Evolutionary conservation across 2,113 vertebrate genomes (phyloP).

Genomic region (Eudorcas thomsonii): DNA sequence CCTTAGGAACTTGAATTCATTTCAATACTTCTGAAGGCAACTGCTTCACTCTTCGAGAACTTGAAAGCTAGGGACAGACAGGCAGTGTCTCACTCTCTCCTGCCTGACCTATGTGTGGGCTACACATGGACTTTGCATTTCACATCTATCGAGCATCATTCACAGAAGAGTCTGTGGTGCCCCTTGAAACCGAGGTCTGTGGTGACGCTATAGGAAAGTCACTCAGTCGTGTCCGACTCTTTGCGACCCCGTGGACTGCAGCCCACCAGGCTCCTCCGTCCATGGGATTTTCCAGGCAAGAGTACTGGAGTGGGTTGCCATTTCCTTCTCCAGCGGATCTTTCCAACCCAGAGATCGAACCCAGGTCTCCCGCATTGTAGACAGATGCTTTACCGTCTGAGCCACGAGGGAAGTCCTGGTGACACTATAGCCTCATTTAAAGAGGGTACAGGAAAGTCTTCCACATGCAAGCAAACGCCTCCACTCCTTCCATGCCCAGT

Average conservation of each 20-base stretch:
- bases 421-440: not conserved
- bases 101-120: not conserved
- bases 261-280: no score
- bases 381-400: no score
- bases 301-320: no score
- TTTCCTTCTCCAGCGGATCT: no score
- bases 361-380: no score
- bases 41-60: not conserved
- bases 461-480: not conserved
- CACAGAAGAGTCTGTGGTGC: not conserved
- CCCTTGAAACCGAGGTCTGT: not conserved
- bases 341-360: no score
- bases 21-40: not conserved
- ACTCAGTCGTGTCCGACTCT: no score
- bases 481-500: not conserved
- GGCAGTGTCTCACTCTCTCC: not conserved
- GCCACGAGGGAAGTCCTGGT: not conserved
- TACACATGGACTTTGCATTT: rapidly evolving
- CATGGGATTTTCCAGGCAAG: no score
- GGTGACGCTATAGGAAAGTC: not conserved
- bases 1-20: not conserved
- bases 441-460: not conserved
- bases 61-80: not conserved
- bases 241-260: no score
- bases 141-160: not conserved